phyloP scores from a whole-genome alignment of 2,797 vertebrate genomes.

The Ceryle rudis region DNA sequence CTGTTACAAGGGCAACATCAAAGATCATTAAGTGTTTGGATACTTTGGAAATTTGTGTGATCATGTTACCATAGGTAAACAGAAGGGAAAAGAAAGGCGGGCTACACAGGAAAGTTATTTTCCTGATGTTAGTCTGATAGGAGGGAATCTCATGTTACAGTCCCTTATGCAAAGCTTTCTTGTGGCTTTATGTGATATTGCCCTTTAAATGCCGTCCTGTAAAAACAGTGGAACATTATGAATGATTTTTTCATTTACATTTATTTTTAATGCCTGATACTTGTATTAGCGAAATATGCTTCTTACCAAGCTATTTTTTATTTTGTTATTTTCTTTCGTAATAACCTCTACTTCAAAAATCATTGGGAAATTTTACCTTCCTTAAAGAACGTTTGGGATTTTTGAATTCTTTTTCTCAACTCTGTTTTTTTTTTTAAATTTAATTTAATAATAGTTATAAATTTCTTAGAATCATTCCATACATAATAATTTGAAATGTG shows the following conservation, averaged over 20 bases:
- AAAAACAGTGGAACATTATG: conserved; percentile 6
- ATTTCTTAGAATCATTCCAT: conserved; percentile 28
- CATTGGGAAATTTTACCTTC: not conserved
- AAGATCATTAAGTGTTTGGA: conserved; percentile 16
- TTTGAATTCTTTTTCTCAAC: not conserved
- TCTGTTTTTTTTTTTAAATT: not conserved
- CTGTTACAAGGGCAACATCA: not conserved
- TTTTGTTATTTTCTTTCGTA: not conserved
- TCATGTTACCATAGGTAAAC: conserved; percentile 25
- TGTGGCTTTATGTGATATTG: not conserved
- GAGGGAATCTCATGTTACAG: conserved; percentile 32
- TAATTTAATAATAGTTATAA: not conserved
- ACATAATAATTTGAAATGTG: conserved; percentile 28
- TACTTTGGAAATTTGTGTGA: not conserved
- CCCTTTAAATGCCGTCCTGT: not conserved
- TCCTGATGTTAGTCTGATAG: conserved; percentile 38
- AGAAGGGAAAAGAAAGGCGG: not conserved
- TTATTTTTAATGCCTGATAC: not conserved
- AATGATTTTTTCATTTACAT: not conserved
- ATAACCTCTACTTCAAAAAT: not conserved
- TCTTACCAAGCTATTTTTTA: not conserved
- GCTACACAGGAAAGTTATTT: conserved; percentile 7
- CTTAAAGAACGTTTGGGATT: not conserved
- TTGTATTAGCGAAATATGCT: not conserved
- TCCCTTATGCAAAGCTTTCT: conserved; percentile 13